These are phyloP conservation scores for Drosophila peninsularis DNA, from an alignment of 2,888 invertebrate species.

Conservation along the genomic window DNA sequence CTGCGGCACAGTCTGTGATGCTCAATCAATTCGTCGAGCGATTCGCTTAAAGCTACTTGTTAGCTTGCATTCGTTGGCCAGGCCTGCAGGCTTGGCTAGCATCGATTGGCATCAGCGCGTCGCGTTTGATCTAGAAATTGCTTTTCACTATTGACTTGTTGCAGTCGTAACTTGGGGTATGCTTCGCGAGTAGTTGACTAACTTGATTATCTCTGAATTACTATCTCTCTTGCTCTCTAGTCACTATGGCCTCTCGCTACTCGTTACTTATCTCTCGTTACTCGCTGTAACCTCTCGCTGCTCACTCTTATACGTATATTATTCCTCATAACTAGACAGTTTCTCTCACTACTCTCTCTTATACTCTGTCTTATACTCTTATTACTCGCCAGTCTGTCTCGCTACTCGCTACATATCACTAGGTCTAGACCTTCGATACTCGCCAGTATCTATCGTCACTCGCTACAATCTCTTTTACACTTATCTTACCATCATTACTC, in stretches of 20 bases:
- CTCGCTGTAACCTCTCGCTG: too few species aligned
- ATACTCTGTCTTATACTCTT: too few species aligned
- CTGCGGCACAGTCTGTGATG: slow-evolving; percentile 37
- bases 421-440: neutral
- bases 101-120: neutral
- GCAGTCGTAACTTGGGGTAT: neutral
- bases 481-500: too few species aligned
- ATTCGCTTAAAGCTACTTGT: slow-evolving; percentile 30
- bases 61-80: neutral
- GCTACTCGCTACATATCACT: neutral
- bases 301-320: too few species aligned
- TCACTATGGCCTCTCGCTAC: too few species aligned
- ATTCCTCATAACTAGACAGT: too few species aligned
- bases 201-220: neutral
- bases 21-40: slow-evolving; percentile 39
- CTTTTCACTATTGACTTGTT: neutral
- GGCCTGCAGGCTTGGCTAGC: neutral
- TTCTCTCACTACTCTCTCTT: neutral
- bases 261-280: too few species aligned
- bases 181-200: neutral
- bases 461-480: neutral
- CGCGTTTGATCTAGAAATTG: neutral
- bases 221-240: too few species aligned
- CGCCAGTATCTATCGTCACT: neutral
- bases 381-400: neutral